Evolutionary conservation across 53 echinoderm and acorn worm species (phyloP).

Genomic region (Apostichopus leukothele): DNA sequence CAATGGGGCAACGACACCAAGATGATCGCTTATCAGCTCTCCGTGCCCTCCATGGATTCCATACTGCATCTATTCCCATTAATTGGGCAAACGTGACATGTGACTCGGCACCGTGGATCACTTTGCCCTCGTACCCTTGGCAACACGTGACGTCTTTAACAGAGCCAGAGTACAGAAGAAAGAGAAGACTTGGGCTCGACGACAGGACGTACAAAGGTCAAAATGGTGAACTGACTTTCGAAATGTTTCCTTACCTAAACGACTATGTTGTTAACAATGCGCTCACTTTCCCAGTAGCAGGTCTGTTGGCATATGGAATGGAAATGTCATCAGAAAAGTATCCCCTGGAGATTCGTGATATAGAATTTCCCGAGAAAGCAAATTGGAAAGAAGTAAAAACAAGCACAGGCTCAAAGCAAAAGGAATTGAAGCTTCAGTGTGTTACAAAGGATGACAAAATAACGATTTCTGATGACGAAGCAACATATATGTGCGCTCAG

Average conservation of each 20-base stretch:
- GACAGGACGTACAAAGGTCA: conserved; percentile 76
- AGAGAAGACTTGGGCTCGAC: conserved; percentile 74
- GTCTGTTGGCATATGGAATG: conserved; percentile 69
- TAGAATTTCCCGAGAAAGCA: conserved; percentile 53
- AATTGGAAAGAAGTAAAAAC: conserved; percentile 72
- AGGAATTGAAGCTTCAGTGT: conserved; percentile 60
- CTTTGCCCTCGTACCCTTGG: conserved; percentile 89
- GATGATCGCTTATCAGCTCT: conserved; percentile 71
- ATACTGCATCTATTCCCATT: conserved; percentile 62
- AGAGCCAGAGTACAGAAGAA: conserved; percentile 70
- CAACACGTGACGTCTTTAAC: conserved; percentile 79
- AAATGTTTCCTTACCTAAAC: conserved; percentile 74
- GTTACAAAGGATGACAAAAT: conserved; percentile 62
- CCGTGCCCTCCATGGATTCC: conserved; percentile 62
- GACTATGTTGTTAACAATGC: conserved; percentile 66
- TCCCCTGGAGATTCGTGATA: conserved; percentile 48
- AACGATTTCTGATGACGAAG: conserved; percentile 60
- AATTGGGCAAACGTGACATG: conserved; percentile 79
- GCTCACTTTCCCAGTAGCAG: conserved; percentile 74
- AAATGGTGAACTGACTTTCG: conserved; percentile 69
- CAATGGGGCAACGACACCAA: conserved; percentile 71
- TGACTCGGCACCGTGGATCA: conserved; percentile 63
- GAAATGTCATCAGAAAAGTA: conserved; percentile 61
- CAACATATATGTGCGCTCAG: conserved; percentile 51
- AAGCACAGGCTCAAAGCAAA: conserved; percentile 54